Conservation (phyloP, 2,888 invertebrate species). For the Cryptocephalus primarius region DNA sequence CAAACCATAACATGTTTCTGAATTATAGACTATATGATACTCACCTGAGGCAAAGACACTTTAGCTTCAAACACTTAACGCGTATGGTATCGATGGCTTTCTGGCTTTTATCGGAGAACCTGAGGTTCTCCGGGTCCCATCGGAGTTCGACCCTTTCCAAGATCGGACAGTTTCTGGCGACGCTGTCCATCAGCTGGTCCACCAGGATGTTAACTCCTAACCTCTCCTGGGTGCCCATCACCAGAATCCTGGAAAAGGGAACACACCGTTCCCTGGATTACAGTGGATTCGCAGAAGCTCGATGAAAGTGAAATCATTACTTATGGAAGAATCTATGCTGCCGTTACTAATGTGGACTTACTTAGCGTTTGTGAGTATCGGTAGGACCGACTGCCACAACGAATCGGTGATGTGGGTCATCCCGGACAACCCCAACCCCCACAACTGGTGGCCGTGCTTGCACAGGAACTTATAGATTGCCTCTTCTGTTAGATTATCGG, state of each 20-base stretch:
- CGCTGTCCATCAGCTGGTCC: conserved; percentile 95
- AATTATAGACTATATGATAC: conserved; percentile 7
- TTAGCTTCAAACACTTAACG: conserved; percentile 86
- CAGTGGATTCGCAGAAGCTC: background rate
- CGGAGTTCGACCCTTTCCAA: conserved; percentile 87
- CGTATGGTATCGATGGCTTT: conserved; percentile 97
- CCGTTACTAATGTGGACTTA: too few species aligned
- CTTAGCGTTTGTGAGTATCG: conserved; percentile 86
- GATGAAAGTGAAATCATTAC: background rate
- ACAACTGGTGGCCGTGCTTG: conserved; percentile 78
- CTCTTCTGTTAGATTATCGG: conserved; percentile 91
- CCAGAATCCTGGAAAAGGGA: conserved; percentile 63
- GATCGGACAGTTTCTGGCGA: conserved; percentile 82
- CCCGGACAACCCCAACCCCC: conserved; percentile 81
- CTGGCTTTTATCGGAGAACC: conserved; percentile 98
- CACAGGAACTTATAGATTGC: conserved; percentile 85
- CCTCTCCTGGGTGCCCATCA: conserved; percentile 95
- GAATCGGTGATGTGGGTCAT: conserved; percentile 98
- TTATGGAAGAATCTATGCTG: too few species aligned
- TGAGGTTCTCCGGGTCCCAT: conserved; percentile 97
- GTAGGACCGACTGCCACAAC: conserved; percentile 92
- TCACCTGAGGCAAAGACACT: conserved; percentile 86
- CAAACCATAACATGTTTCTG: background rate
- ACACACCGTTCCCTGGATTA: background rate
- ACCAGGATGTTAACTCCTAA: conserved; percentile 95